Evolutionary conservation across 2,113 vertebrate species (phyloP).

Genomic region (Engraulis encrasicolus): DNA sequence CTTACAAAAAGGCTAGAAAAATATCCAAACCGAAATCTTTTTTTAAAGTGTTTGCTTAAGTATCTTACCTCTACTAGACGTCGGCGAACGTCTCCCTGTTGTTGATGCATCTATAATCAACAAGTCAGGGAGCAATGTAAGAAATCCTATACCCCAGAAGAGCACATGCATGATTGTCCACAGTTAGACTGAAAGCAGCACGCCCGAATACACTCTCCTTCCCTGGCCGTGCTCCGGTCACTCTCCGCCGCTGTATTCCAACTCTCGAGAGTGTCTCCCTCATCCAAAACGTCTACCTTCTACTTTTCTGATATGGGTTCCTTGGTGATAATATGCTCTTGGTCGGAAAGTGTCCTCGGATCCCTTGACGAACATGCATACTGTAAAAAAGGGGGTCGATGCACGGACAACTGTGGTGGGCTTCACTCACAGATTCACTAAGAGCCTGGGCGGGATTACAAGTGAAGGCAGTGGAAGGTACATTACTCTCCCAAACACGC

Average conservation of each 20-base stretch:
- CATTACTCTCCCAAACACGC: slow-evolving; percentile 47
- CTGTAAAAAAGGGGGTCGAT: slow-evolving; percentile 69
- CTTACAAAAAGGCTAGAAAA: background rate
- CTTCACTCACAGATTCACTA: slow-evolving; percentile 57
- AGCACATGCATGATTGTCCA: slow-evolving; percentile 91
- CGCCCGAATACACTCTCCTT: slow-evolving; percentile 57
- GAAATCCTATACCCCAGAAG: slow-evolving; percentile 88
- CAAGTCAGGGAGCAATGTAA: slow-evolving; percentile 81
- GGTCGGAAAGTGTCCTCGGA: slow-evolving; percentile 70
- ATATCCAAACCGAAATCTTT: background rate
- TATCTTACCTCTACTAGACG: slow-evolving; percentile 85
- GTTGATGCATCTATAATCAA: slow-evolving; percentile 73
- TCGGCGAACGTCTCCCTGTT: slow-evolving; percentile 77
- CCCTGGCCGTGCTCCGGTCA: slow-evolving; percentile 29
- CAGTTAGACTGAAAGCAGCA: slow-evolving; percentile 62
- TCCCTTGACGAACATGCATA: slow-evolving; percentile 74
- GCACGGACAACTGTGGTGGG: slow-evolving; percentile 65
- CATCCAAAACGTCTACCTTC: slow-evolving; percentile 71
- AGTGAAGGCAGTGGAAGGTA: slow-evolving; percentile 58
- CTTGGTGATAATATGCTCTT: slow-evolving; percentile 66
- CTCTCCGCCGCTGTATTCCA: slow-evolving; percentile 46
- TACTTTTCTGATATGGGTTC: slow-evolving; percentile 62
- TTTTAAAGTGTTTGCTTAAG: background rate
- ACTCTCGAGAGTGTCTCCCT: slow-evolving; percentile 53
- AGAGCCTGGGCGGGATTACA: slow-evolving; percentile 66